phyloP scores from a whole-genome alignment of 2,113 vertebrate genomes.

The Epinephelus cyanopodus region DNA sequence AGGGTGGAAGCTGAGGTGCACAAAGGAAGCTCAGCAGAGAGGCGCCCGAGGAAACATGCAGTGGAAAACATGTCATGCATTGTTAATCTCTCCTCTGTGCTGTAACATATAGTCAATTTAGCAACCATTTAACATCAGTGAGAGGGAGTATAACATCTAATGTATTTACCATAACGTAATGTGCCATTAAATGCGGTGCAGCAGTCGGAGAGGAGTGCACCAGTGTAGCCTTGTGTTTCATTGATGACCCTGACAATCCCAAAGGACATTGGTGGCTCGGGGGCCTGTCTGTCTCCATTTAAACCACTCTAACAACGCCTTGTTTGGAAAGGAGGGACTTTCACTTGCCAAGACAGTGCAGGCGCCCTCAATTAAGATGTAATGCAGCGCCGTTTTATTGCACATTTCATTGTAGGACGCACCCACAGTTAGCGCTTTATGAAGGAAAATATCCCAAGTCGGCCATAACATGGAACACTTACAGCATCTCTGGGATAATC shows the following conservation, averaged over 20 bases:
- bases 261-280: slow-evolving; percentile 60
- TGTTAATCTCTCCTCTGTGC: slow-evolving; percentile 26
- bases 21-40: background rate
- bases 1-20: slow-evolving; percentile 4
- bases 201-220: background rate
- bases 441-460: slow-evolving; percentile 18
- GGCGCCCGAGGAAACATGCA: slow-evolving; percentile 4
- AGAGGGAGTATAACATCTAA: background rate
- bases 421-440: background rate
- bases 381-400: slow-evolving; percentile 18
- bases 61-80: slow-evolving; percentile 23
- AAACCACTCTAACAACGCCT: slow-evolving; percentile 53
- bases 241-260: slow-evolving; percentile 64
- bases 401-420: slow-evolving; percentile 4
- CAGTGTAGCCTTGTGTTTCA: slow-evolving; percentile 34
- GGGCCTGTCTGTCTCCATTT: slow-evolving; percentile 68
- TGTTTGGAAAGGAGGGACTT: slow-evolving; percentile 51
- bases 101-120: slow-evolving; percentile 37
- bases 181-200: slow-evolving; percentile 1
- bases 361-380: slow-evolving; percentile 47
- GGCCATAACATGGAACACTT: slow-evolving; percentile 5
- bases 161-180: background rate
- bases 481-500: background rate
- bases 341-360: slow-evolving; percentile 34
- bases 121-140: slow-evolving; percentile 33